Evolutionary conservation across 53 echinoderm and acorn worm genomes (phyloP), one percentile per base, ranked within the genome.

Genomic region (Luidia sarsii): DNA sequence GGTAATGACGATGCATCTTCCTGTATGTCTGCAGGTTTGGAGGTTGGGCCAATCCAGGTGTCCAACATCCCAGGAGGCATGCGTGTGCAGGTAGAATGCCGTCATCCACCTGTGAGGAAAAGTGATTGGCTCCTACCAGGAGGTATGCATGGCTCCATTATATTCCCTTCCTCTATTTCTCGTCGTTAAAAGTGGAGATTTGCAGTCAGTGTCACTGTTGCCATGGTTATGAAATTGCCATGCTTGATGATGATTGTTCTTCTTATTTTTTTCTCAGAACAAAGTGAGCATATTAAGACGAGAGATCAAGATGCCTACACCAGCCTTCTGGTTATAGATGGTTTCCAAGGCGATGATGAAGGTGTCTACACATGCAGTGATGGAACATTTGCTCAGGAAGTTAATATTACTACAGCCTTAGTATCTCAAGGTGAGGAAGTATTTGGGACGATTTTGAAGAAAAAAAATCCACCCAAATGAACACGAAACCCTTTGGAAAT

Each of bases 11-110:
- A n/a, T n/a, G n/a, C n/a, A n/a, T n/a, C n/a, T n/a, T n/a, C n/a
- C n/a, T n/a, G n/a, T n/a, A n/a, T n/a, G n/a, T n/a, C 30, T 14
- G 8, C 57, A 57, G 57, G 57, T 57, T 27, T 57, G 57, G 57
- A 57, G 27, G 14, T 57, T 14, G 57, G 57, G 14, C 57, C 57
- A 57, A 30, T 57, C 57, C 11, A 24, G 29, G 57, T 57, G 5
- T 3, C n/a, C 29, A 15, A 23, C 4, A 57, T 15, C 3, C 2
- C 57, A 27, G 14, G 3, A 57, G 57, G 57, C 8, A 57, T 10
- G 4, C 57, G n/a, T 27, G 57, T 57, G 25, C 6, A 23, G 57
- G 57, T 57, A 9, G 57, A 57, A 4, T 57, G 57, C 14, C 57
- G 14, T 7, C 29, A 23, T 30, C 5, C 57, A 23, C 27, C 57